Evolutionary conservation across 2,113 vertebrate species (phyloP).

Genomic region (Cavia aperea): DNA sequence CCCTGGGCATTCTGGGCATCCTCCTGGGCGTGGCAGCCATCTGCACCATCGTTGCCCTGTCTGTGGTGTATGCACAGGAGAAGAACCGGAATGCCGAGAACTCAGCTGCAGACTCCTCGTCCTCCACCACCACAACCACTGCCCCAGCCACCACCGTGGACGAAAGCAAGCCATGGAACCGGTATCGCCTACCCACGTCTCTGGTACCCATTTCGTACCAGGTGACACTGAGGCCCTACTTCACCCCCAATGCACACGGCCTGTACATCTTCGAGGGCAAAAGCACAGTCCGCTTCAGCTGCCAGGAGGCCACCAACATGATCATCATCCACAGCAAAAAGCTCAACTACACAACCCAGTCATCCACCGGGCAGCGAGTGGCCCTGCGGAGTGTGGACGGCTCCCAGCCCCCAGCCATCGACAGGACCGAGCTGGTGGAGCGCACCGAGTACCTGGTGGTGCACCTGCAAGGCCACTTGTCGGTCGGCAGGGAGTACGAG

Average conservation of each 20-base stretch:
- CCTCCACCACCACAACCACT: neutral
- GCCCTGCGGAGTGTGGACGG: neutral
- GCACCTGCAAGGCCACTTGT: slow-evolving; percentile 67
- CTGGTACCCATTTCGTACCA: slow-evolving; percentile 80
- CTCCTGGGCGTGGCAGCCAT: slow-evolving; percentile 74
- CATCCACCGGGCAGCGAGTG: neutral
- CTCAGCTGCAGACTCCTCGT: neutral
- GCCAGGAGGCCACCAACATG: slow-evolving; percentile 77
- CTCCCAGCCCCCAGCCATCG: slow-evolving; percentile 44
- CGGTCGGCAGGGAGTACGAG: slow-evolving; percentile 66
- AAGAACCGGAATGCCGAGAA: slow-evolving; percentile 70
- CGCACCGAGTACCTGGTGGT: slow-evolving; percentile 87
- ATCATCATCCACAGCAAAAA: slow-evolving; percentile 91
- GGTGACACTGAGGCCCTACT: slow-evolving; percentile 82
- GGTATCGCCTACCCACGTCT: slow-evolving; percentile 79
- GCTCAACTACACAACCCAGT: slow-evolving; percentile 79
- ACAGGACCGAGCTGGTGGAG: slow-evolving; percentile 72
- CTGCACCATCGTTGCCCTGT: slow-evolving; percentile 84
- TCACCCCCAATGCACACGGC: slow-evolving; percentile 57
- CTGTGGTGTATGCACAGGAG: slow-evolving; percentile 83
- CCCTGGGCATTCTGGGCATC: slow-evolving; percentile 74
- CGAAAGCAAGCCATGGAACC: slow-evolving; percentile 78
- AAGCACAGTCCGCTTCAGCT: slow-evolving; percentile 81
- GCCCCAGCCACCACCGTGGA: neutral
- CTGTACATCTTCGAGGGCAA: slow-evolving; percentile 84